Evolutionary conservation across 2,113 vertebrate genomes (phyloP).

Genomic region (Heterochromis multidens): DNA sequence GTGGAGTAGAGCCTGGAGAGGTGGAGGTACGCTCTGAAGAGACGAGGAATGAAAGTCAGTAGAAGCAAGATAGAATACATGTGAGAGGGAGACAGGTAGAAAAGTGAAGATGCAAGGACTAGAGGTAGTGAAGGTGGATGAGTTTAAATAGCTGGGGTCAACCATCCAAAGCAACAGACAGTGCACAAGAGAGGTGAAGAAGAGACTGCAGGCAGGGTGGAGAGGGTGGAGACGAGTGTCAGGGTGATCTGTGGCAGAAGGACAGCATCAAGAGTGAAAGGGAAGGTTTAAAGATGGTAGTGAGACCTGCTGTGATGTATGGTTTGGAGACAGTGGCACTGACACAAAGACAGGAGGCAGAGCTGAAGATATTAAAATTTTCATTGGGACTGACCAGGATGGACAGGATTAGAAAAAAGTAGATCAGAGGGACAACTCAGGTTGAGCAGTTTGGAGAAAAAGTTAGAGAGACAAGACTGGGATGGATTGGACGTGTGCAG

Average conservation of each 20-base stretch:
- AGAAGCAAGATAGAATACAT: too few relatives aligned
- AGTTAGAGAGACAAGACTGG: too few relatives aligned
- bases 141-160: neutral
- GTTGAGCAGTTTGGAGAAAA: too few relatives aligned
- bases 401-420: too few relatives aligned
- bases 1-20: neutral
- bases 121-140: neutral
- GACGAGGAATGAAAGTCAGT: too few relatives aligned
- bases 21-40: neutral
- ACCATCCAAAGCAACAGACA: fast-evolving
- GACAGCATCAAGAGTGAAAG: too few relatives aligned
- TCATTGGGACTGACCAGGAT: too few relatives aligned
- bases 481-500: neutral
- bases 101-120: too few relatives aligned
- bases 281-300: neutral
- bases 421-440: too few relatives aligned
- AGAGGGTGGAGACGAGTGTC: neutral
- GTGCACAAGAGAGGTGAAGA: too few relatives aligned
- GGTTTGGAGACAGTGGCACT: neutral
- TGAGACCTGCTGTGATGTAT: neutral
- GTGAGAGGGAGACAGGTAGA: neutral
- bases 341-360: neutral
- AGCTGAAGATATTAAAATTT: neutral
- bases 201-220: neutral
- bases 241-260: too few relatives aligned